These are phyloP conservation scores for Cylas formicarius DNA, from an alignment of 1,140 invertebrate genomes.

Conservation along the genomic window DNA sequence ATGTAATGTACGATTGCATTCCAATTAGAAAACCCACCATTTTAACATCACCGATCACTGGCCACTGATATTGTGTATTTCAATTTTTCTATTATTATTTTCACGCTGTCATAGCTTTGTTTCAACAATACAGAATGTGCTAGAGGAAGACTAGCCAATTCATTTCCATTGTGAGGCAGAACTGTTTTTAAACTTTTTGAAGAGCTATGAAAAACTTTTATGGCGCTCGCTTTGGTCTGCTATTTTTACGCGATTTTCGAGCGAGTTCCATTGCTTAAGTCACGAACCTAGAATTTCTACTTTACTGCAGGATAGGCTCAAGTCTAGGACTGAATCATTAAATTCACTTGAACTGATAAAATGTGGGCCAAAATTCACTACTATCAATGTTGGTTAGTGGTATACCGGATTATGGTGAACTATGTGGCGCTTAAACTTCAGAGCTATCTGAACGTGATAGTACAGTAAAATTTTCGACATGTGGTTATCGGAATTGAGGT, in stretches of 20 bases:
- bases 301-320: constrained; percentile 34
- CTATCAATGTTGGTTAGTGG: background rate
- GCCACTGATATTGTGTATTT: constrained; percentile 36
- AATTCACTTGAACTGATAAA: too few relatives aligned
- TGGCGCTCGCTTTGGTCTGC: constrained; percentile 14
- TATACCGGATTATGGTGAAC: constrained; percentile 5
- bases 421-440: constrained; percentile 5
- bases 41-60: constrained; percentile 28
- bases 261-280: constrained; percentile 34
- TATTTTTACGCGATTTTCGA: constrained; percentile 28
- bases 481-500: constrained; percentile 11
- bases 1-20: constrained; percentile 36
- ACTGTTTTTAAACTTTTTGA: constrained; percentile 30
- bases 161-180: constrained; percentile 39
- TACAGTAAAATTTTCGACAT: constrained; percentile 2
- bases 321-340: constrained; percentile 34
- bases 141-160: constrained; percentile 32
- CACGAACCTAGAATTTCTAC: constrained; percentile 33
- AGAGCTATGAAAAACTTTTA: constrained; percentile 23
- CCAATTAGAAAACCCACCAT: constrained; percentile 39
- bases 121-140: constrained; percentile 35
- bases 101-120: constrained; percentile 34
- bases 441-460: constrained; percentile 3
- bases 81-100: too few relatives aligned
- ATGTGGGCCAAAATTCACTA: background rate